Base-by-base conservation (phyloP, 1,140 invertebrate genomes). In the Aphaenogaster floridana region DNA sequence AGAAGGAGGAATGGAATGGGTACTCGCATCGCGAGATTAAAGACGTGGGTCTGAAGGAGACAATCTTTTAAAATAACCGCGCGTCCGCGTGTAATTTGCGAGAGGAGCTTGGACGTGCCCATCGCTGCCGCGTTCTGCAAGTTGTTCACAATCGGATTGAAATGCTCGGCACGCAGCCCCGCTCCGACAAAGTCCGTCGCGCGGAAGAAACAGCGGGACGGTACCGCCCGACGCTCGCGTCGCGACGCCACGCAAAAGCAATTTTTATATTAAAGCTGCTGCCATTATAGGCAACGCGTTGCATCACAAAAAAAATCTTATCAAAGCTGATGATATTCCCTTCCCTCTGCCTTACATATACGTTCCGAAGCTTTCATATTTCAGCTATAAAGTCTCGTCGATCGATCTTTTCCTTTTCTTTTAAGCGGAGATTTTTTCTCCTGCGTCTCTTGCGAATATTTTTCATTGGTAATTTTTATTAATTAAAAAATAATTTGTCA, bases 21-120 rank as follows among this genome's bases (percentile, higher is more conserved):
- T 28, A 15, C 45, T 28, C 48, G 79, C 86, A 90, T 90, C 83
- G 50, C 66, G 86, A 91, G 90, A 91, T 91, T 91, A 91, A 91
- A 91, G 90, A 88, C 72, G 86, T 86, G 54, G 34, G 63, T 79
- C 81, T 90, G 86, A 48, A 57, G 66, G 52, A 78, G 89, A 90
- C 86, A 90, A 88, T 91, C 87, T 91, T 91, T 90, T 88, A 91
- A 91, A 90, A 91, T 88, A 90, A 90, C 78, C 81, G 81, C 76
- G 86, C 81, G 64, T 74, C 42, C 57, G 77, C 39, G 42, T 64
- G 42, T 90, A 90, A 90, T 90, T 90, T 83, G 80, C 79, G 63
- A 80, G 39, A 52, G 68, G 36, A 88, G 76, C 76, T 50, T 28
- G 68, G 42, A 80, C 76, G 85, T 64, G 52, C 61, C 15, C 69